Evolutionary conservation across 2,113 vertebrate species (phyloP).

Genomic region (Nibea albiflora): DNA sequence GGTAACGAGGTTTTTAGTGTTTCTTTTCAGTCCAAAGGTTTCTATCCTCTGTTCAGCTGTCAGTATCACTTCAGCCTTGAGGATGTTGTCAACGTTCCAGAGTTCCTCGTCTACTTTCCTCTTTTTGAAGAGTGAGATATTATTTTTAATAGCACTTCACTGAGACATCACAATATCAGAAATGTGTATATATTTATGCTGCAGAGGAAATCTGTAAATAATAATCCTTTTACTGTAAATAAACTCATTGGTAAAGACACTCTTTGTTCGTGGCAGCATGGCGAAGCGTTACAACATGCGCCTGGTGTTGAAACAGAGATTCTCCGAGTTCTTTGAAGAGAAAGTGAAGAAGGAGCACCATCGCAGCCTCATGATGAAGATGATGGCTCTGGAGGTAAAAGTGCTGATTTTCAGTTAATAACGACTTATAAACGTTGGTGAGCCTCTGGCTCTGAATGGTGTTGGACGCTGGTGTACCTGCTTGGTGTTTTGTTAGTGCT

Average conservation of each 20-base stretch:
- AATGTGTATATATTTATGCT: not conserved
- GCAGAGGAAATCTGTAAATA: not conserved
- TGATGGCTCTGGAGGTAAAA: conserved; percentile 92
- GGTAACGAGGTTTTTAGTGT: conserved; percentile 95
- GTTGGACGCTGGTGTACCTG: not conserved
- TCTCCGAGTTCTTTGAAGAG: conserved; percentile 93
- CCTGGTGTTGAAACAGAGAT: conserved; percentile 91
- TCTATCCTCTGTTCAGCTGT: conserved; percentile 94
- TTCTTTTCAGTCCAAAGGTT: conserved; percentile 91
- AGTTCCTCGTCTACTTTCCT: conserved; percentile 98
- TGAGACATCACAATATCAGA: not conserved
- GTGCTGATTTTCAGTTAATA: not conserved
- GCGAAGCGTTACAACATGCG: conserved; percentile 95
- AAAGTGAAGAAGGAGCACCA: conserved; percentile 90
- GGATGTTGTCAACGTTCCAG: conserved; percentile 95
- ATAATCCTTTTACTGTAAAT: not conserved
- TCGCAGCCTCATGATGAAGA: conserved; percentile 90
- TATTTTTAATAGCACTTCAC: not conserved
- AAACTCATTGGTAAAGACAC: not conserved
- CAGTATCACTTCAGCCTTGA: conserved; percentile 97
- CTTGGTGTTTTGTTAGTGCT: too few species aligned
- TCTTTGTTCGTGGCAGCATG: conserved; percentile 85
- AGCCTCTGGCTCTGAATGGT: not conserved
- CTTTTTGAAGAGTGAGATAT: conserved; percentile 91
- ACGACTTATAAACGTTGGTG: not conserved